Evolutionary conservation across 2,888 invertebrate species (phyloP).

Genomic region (Allygus modestus): DNA sequence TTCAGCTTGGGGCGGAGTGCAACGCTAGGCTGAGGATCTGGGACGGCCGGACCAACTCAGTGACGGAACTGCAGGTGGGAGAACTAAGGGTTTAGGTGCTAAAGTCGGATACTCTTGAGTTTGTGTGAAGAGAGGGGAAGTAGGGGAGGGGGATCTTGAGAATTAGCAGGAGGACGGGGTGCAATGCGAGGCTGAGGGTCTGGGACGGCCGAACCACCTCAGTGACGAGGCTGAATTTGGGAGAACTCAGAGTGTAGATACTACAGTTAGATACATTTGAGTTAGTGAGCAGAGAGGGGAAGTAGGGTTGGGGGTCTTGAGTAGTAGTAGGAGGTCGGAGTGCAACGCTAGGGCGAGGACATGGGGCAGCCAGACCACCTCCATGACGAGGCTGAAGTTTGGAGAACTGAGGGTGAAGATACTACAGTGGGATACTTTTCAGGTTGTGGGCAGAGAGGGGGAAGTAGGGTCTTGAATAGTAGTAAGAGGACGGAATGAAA

Average conservation of each 20-base stretch:
- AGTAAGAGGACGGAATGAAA: conserved; percentile 84
- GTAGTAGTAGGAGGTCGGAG: conserved; percentile 81
- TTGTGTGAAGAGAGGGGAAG: too few relatives aligned
- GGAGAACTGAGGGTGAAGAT: too few relatives aligned
- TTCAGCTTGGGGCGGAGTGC: conserved; percentile 83
- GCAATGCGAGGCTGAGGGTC: conserved; percentile 85
- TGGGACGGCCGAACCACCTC: conserved; percentile 84
- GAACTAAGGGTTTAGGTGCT: background rate
- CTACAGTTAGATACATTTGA: too few relatives aligned
- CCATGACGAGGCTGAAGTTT: conserved; percentile 72
- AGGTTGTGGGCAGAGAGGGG: too few relatives aligned
- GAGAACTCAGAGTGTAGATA: too few relatives aligned
- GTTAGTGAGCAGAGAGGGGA: too few relatives aligned
- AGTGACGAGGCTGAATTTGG: conserved; percentile 69
- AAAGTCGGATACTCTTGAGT: too few relatives aligned
- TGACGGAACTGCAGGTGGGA: conserved; percentile 68
- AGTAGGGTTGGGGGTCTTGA: too few relatives aligned
- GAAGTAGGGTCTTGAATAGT: too few relatives aligned
- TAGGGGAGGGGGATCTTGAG: too few relatives aligned
- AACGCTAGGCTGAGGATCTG: conserved; percentile 86
- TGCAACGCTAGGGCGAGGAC: conserved; percentile 86
- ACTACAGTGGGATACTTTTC: too few relatives aligned
- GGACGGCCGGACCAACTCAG: conserved; percentile 82
- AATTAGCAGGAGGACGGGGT: conserved; percentile 84
- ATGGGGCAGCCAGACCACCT: conserved; percentile 83